These are phyloP conservation scores for Diachasmimorpha longicaudata DNA, from an alignment of 1,140 invertebrate genomes.

Conservation along the genomic window DNA sequence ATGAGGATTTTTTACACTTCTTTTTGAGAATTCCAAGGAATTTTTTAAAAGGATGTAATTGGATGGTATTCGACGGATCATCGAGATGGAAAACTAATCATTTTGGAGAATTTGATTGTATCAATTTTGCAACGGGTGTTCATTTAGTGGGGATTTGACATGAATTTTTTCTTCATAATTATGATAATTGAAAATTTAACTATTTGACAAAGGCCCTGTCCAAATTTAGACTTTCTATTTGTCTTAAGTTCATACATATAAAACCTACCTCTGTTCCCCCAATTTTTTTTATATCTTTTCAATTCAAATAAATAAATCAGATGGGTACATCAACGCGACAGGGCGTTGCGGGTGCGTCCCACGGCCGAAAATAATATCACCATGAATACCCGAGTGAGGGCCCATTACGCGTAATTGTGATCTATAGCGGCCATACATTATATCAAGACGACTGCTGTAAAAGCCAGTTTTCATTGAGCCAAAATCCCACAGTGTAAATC, in stretches of 20 bases:
- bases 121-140: no score
- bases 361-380: conserved; percentile 55
- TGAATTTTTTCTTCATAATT: no score
- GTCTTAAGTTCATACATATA: no score
- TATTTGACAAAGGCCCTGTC: no score
- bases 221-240: no score
- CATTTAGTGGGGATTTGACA: no score
- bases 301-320: background rate
- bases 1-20: background rate
- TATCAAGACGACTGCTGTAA: conserved; percentile 48
- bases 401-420: conserved; percentile 60
- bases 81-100: no score
- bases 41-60: no score
- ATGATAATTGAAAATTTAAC: no score
- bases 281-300: background rate
- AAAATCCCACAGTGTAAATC: background rate
- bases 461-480: conserved; percentile 43
- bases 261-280: background rate
- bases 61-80: no score
- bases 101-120: no score
- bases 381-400: conserved; percentile 55
- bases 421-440: conserved; percentile 58
- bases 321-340: background rate
- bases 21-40: background rate
- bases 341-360: conserved; percentile 18